Evolutionary conservation across 37 sponge, comb jelly and placozoan genomes (phyloP), one percentile per base, ranked within the genome.

Genomic region (Ephydatia muelleri): DNA sequence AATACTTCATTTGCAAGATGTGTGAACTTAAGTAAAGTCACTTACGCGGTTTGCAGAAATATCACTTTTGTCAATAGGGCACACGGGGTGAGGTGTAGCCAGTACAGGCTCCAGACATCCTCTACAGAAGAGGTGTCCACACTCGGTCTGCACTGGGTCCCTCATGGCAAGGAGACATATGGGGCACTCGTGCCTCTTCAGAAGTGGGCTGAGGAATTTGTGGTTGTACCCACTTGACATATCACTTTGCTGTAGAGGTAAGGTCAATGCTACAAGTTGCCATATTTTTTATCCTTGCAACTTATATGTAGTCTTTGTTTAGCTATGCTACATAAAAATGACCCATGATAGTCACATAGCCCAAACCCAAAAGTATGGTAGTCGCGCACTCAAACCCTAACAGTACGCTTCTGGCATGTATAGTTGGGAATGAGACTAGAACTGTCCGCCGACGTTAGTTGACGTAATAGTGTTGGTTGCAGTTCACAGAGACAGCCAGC

Each of bases 41-140:
- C 57, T 14, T 57, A 70, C 82, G 5, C 37, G 70, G 26, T 81
- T 43, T 69, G 65, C 31, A 1, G 82, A 69, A 33, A 81, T 70
- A n/a, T 11, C 28, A 29, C 33, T 70, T 81, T 34, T n/a, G 35
- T 69, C 72, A 69, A 81, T 35, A 8, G 82, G 82, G 23, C 82
- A 81, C 2, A 70, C 25, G n/a, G 71, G 40, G 8, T 31, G 3
- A 0, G 26, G 8, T 26, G n/a, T 36, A 8, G 2, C 11, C 33
- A 81, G 38, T 25, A 69, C 22, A 6, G 69, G 70, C 22, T 81
- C 71, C 31, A 81, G 21, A 36, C 82, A 81, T 34, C 68, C 82
- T 19, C 36, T 81, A 69, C 82, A 81, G 38, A 81, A 81, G 3
- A 81, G 35, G 21, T 81, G 82, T 31, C 82, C 82, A 81, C 82